Conservation (phyloP, 2,888 invertebrate species). For the Drosophila kambysellisi region DNA sequence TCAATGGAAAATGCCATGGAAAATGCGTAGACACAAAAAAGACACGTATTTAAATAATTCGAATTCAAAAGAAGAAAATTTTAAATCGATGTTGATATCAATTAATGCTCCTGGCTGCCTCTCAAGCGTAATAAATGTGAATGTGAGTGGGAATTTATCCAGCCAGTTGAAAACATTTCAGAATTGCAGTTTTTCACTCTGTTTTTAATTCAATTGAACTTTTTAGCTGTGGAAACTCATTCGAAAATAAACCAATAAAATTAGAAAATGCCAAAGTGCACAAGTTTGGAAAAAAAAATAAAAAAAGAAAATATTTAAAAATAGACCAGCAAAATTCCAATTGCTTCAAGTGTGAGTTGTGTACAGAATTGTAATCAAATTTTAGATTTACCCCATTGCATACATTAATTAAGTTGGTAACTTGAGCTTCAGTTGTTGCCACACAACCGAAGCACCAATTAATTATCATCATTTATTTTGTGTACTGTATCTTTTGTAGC, state of each 20-base stretch:
- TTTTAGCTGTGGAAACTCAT: neutral
- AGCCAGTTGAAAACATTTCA: constrained; percentile 1
- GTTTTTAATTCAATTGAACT: neutral
- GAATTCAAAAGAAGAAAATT: constrained; percentile 13
- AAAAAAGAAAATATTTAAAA: neutral
- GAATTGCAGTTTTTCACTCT: neutral
- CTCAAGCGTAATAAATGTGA: neutral
- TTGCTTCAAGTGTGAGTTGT: neutral
- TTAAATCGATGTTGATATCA: constrained; percentile 11
- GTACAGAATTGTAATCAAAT: neutral
- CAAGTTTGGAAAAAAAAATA: neutral
- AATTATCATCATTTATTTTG: constrained; percentile 17
- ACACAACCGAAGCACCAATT: constrained; percentile 18
- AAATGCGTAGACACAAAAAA: constrained; percentile 18
- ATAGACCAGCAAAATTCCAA: neutral
- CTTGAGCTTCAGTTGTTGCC: neutral
- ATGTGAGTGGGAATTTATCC: neutral
- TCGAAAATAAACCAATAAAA: neutral
- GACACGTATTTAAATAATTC: neutral
- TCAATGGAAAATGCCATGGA: constrained; percentile 16
- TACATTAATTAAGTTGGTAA: neutral
- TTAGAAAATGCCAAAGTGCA: neutral
- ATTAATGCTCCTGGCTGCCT: constrained; percentile 12
- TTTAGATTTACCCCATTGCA: neutral
- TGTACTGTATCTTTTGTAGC: constrained; percentile 7